Conservation (phyloP, 1,140 invertebrate genomes). For the Asbolus verrucosus region DNA sequence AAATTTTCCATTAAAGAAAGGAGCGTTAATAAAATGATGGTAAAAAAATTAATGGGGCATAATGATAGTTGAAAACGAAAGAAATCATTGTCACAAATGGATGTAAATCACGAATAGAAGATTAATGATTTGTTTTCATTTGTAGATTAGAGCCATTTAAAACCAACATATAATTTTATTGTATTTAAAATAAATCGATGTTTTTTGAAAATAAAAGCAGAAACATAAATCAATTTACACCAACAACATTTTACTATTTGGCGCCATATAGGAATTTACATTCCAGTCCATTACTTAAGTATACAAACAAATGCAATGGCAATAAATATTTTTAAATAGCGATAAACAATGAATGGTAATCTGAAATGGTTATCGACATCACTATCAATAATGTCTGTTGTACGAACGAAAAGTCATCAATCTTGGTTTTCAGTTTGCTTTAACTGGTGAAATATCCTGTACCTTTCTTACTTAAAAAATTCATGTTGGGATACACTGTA, state of each 20-base stretch:
- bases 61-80: neutral
- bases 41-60: neutral
- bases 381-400: constrained; percentile 2
- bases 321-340: constrained; percentile 26
- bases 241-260: constrained; percentile 33
- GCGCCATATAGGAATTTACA: constrained; percentile 28
- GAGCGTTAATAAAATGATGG: constrained; percentile 17
- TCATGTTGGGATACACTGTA: no score
- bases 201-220: constrained; percentile 26
- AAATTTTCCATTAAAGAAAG: no score
- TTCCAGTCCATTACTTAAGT: constrained; percentile 3
- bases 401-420: constrained; percentile 1
- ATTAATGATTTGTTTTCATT: constrained; percentile 19
- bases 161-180: constrained; percentile 2
- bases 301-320: constrained; percentile 13
- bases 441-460: no score
- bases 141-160: constrained; percentile 1
- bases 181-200: constrained; percentile 29
- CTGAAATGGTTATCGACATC: neutral
- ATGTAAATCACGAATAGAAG: constrained; percentile 8
- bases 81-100: neutral
- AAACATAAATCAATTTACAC: constrained; percentile 38
- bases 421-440: no score
- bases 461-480: constrained; percentile 19
- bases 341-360: constrained; percentile 30